Conservation (phyloP, 2,888 invertebrate genomes). For the Craniophora ligustri region DNA sequence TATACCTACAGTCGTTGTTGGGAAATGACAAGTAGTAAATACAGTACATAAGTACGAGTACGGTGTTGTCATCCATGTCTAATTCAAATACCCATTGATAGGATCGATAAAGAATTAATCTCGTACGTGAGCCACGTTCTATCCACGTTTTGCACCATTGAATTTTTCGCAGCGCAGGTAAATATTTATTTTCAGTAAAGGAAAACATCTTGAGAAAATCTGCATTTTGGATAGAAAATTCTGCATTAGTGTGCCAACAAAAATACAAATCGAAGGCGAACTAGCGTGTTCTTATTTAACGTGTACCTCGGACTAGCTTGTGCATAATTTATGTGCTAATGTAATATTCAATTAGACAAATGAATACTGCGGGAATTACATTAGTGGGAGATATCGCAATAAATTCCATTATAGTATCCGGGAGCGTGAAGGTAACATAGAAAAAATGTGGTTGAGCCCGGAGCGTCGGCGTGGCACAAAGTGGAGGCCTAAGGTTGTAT, state of each 20-base stretch:
- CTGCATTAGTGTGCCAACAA: slow-evolving; percentile 53
- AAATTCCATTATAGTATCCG: slow-evolving; percentile 60
- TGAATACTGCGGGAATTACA: slow-evolving; percentile 54
- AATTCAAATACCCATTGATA: slow-evolving; percentile 41
- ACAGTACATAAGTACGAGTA: slow-evolving; percentile 7
- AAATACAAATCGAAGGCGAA: slow-evolving; percentile 39
- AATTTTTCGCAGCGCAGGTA: slow-evolving; percentile 57
- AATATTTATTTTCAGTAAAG: slow-evolving; percentile 62
- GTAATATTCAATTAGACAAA: slow-evolving; percentile 63
- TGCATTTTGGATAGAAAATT: slow-evolving; percentile 55
- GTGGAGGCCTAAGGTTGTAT: slow-evolving; percentile 80
- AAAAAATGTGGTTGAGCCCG: slow-evolving; percentile 65
- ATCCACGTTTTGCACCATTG: slow-evolving; percentile 54
- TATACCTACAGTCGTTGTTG: slow-evolving; percentile 47
- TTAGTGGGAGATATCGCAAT: slow-evolving; percentile 61
- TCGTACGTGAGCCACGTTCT: slow-evolving; percentile 56
- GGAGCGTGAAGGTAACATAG: slow-evolving; percentile 62
- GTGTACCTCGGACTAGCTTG: slow-evolving; percentile 20
- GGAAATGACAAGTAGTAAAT: slow-evolving; percentile 28
- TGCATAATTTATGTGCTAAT: slow-evolving; percentile 44
- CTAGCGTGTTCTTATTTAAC: slow-evolving; percentile 33
- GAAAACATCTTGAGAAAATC: slow-evolving; percentile 58
- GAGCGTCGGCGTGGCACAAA: slow-evolving; percentile 64
- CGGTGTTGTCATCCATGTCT: slow-evolving; percentile 23
- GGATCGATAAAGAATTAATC: slow-evolving; percentile 57